Evolutionary conservation across 2,888 invertebrate species (phyloP), one percentile per base, ranked within the genome.

Genomic region (Aquatica leii): DNA sequence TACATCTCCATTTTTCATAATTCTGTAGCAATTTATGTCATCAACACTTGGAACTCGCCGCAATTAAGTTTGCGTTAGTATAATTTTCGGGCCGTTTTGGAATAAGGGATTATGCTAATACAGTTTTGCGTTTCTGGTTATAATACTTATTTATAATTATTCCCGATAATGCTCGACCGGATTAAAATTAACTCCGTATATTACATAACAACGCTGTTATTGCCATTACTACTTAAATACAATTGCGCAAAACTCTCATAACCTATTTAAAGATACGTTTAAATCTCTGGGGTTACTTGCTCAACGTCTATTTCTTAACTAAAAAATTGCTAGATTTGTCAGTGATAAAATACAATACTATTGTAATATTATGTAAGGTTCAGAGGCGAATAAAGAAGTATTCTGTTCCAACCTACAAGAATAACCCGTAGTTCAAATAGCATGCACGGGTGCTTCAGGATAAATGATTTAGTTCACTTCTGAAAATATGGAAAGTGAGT

Each of bases 401-500:
- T 71, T 69, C 68, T 66, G 66, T 71, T 65, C 68, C 71, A 74
- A 74, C 72, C 72, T 51, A 61, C 74, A 71, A 67, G 67, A 67
- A 69, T 69, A 69, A 65, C 68, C 69, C 65, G 69, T 68, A 69
- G 71, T 71, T 71, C 69, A 71, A 71, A 70, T 64, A 59, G 65
- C 69, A 72, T 73, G 74, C 74, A 72, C 72, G 71, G 72, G 64
- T 70, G 74, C 72, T 71, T 66, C 66, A 60, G 71, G 69, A 74
- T 75, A 74, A 77, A 75, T 75, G 74, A 76, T 76, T 76, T 73
- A 74, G 69, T 69, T 73, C 70, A 72, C 67, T 73, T 73, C 73
- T 73, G 74, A 76, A 76, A 77, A 78, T 77, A 77, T 76, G 76
- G 76, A 78, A 77, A 77, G 76, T 76, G 74, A 75, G 74, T 77